Conservation (phyloP, 2,797 vertebrate genomes). For the Oreochromis grahami region DNA sequence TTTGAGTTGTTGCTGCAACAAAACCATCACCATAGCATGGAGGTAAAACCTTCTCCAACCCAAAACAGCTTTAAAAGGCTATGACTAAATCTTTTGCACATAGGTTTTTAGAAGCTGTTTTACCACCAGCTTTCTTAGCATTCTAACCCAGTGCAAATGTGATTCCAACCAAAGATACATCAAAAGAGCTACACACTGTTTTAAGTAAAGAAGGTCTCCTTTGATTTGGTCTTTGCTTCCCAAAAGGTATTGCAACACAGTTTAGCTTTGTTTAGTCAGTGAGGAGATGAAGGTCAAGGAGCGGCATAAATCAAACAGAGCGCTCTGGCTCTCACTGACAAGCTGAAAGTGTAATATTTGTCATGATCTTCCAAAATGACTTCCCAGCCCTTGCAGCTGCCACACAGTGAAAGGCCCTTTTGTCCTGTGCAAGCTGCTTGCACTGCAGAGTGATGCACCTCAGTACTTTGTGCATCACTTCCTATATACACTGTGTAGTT, state of each 20-base stretch:
- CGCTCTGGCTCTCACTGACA: slow-evolving; percentile 20
- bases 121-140: background rate
- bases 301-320: slow-evolving; percentile 56
- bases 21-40: slow-evolving; percentile 5
- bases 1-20: slow-evolving; percentile 64
- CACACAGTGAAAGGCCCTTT: slow-evolving; percentile 67
- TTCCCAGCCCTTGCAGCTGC: slow-evolving; percentile 57
- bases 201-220: slow-evolving; percentile 1
- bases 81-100: background rate
- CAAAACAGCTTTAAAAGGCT: slow-evolving; percentile 3
- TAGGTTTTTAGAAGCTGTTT: background rate
- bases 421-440: slow-evolving; percentile 63
- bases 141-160: background rate
- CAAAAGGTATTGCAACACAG: slow-evolving; percentile 1
- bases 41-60: slow-evolving; percentile 2
- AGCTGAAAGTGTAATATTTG: slow-evolving; percentile 76
- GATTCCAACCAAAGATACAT: background rate
- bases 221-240: slow-evolving; percentile 23
- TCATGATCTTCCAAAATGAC: slow-evolving; percentile 72
- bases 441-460: slow-evolving; percentile 40
- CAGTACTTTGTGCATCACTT: slow-evolving; percentile 28
- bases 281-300: slow-evolving; percentile 26
- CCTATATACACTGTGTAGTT: background rate
- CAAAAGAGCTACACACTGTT: background rate
- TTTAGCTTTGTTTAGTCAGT: slow-evolving; percentile 16